Evolutionary conservation across 2,797 vertebrate genomes (phyloP).

Genomic region (Siniperca scherzeri): DNA sequence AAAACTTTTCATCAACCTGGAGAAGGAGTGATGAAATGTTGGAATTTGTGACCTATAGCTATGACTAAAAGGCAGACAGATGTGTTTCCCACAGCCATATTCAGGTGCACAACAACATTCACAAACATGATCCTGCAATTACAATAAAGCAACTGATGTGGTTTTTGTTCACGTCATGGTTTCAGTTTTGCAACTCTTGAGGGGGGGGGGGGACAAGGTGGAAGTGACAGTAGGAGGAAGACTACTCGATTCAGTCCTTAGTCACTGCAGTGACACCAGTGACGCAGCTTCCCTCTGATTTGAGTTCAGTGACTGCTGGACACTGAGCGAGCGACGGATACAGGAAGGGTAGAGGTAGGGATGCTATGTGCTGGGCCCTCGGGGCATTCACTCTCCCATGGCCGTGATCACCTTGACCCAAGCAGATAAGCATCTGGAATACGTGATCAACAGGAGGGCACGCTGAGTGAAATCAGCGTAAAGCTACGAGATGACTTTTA

Average conservation of each 20-base stretch:
- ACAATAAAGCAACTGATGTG: neutral
- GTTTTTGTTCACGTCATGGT: conserved; percentile 22
- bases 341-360: conserved; percentile 76
- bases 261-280: conserved; percentile 36
- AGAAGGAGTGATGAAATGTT: neutral
- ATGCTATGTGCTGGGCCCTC: conserved; percentile 60
- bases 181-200: conserved; percentile 36
- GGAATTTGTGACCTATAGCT: neutral
- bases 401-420: conserved; percentile 64
- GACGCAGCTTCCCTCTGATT: conserved; percentile 32
- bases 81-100: neutral
- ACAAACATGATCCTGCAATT: conserved; percentile 10
- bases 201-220: conserved; percentile 22
- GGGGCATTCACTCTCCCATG: conserved; percentile 76
- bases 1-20: too few relatives aligned
- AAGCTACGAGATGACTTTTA: conserved; percentile 26
- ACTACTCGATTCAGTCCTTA: conserved; percentile 4
- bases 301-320: conserved; percentile 24
- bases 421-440: conserved; percentile 65
- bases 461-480: too few relatives aligned
- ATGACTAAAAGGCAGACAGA: neutral
- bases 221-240: conserved; percentile 23
- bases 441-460: conserved; percentile 49
- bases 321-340: conserved; percentile 65
- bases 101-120: too few relatives aligned